Evolutionary conservation across 2,797 vertebrate genomes (phyloP).

Genomic region (Pseudopleuronectes americanus): DNA sequence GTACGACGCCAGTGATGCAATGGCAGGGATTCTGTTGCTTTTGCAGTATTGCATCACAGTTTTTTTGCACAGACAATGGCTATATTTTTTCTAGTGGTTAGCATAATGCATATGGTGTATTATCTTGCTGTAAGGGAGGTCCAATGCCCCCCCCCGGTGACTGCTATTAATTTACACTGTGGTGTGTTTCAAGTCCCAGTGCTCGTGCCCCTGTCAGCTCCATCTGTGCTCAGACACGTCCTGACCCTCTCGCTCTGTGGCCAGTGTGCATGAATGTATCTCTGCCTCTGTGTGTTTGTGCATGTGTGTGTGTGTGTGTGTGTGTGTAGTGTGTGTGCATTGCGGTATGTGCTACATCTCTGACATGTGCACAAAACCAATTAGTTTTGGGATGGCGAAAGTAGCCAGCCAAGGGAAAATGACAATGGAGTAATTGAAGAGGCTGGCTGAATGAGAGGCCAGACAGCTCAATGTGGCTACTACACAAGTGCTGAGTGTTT

Average conservation of each 20-base stretch:
- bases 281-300: constrained; percentile 20
- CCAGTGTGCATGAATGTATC: constrained; percentile 25
- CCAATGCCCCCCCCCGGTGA: constrained; percentile 34
- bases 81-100: constrained; percentile 30
- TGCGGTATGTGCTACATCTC: constrained; percentile 44
- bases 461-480: constrained; percentile 71
- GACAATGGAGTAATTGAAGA: constrained; percentile 81
- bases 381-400: constrained; percentile 77
- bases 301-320: constrained; percentile 16
- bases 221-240: constrained; percentile 62
- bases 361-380: constrained; percentile 80
- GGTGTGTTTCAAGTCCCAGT: constrained; percentile 39
- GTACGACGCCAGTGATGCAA: constrained; percentile 55
- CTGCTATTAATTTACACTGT: constrained; percentile 57
- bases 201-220: constrained; percentile 62
- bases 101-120: constrained; percentile 36
- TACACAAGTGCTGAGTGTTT: constrained; percentile 64
- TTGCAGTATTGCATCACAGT: constrained; percentile 45
- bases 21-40: constrained; percentile 23
- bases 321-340: constrained; percentile 18
- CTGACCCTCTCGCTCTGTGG: constrained; percentile 57
- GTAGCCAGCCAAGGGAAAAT: constrained; percentile 68
- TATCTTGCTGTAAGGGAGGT: constrained; percentile 39
- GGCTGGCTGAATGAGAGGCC: constrained; percentile 65
- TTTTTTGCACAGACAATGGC: constrained; percentile 35